Base-by-base conservation (phyloP, 1,140 invertebrate genomes). In the Sesamia nonagrioides region DNA sequence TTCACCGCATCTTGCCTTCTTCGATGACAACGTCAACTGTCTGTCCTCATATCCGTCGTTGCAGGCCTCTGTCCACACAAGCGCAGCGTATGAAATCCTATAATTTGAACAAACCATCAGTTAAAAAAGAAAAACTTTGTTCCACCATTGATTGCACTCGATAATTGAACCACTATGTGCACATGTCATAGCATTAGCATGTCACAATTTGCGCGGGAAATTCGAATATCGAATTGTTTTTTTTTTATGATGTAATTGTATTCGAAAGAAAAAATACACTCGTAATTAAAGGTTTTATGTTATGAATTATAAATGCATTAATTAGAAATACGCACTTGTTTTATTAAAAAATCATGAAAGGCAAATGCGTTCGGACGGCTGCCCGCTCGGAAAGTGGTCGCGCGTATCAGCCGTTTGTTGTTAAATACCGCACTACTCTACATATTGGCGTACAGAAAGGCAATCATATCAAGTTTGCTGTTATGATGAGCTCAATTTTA, bases 341-440 rank as follows among this genome's bases (percentile, higher is more conserved):
- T 82, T 78, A 18, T 69, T 79, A 61, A 85, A 71, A 82, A 77
- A 69, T 84, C 72, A 79, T 82, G 66, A 61, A 58, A 71, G 77
- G 79, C 80, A 71, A 81, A 88, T 89, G 86, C 91, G 91, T 92
- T 84, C 89, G 82, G 78, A 84, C 85, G 84, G 82, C 83, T 80
- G 85, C 79, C 86, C 88, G 90, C 79, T 89, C 79, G 81, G 89
- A 88, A 88, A 94, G 86, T 94, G 91, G 87, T 89, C 89, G 83
- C 84, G 84, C 85, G 87, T 90, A 85, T 89, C 86, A 84, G 56
- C 69, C 52, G 87, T 81, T 75, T 85, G 86, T 89, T 90, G 88
- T 94, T 94, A 94, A 93, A 94, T 94, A 94, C 91, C 83, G 87
- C 84, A 89, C 86, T 89, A 91, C 84, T 89, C 89, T 92, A 93